Base-by-base conservation (phyloP, 2,113 vertebrate genomes). In the Pituophis catenifer region DNA sequence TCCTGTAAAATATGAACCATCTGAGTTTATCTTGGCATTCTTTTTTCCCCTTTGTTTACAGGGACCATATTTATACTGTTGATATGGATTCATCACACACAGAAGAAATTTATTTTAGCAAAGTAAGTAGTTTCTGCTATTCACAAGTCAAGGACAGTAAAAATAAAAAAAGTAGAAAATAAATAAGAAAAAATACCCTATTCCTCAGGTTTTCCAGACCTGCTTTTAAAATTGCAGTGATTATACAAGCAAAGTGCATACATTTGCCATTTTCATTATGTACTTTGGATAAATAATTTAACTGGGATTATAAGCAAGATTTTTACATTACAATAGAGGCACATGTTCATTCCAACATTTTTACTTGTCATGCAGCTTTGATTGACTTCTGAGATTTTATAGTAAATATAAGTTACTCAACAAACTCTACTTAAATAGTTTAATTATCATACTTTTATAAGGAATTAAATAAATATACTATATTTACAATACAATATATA, bases 51-150 rank as follows among this genome's bases (percentile, higher is more conserved):
- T 89, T 97, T 97, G 81, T 97, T 98, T 97, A 58, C 97, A 99
- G 99, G 98, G 99, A 99, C 98, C 99, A 99, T 98, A 99, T 99
- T 98, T 99, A 99, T 98, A 99, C 99, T 89, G 98, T 99, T 98
- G 99, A 99, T 97, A 99, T 99, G 93, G 99, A 99, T 95, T 98
- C 98, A 93, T 98, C 98, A 96, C 97, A 98, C 95, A 97, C 98
- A 92, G 99, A 99, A 94, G 99, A 99, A 99, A 99, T 99, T 98
- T 99, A 98, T 97, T 99, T 99, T 98, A 99, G 97, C 97, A 99
- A 99, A 98, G 99, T 99, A 98, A 99, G 99, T 98, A 95, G 53
- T 94, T 97, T 95, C 89, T 29, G 52, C 95, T 86, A 94, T 96
- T 91, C 88, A 94, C 94, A 95, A 96, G 93, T 24, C 48, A 95